Percentiles rank a stretch among this genome's conserved stretches.
phyloP scores from a whole-genome alignment of 1,140 invertebrate genomes.

The Gonatopus flavifemur region DNA sequence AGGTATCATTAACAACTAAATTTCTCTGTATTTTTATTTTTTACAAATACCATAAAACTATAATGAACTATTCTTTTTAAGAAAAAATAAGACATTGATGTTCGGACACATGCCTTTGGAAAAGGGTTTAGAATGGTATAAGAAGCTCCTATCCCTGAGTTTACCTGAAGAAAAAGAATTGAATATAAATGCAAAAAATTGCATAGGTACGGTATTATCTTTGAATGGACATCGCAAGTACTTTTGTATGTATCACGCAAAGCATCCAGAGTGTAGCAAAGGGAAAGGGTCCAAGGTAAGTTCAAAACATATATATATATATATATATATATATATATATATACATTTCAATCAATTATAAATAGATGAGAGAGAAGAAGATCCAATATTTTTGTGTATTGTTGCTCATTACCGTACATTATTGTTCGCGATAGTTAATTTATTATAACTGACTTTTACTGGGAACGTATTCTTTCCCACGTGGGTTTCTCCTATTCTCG shows the following conservation, averaged over 20 bases:
- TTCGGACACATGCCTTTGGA: slow-evolving; percentile 93
- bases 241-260: slow-evolving; percentile 98
- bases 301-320: neutral
- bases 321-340: no score
- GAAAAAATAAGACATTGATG: slow-evolving; percentile 87
- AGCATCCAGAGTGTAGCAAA: slow-evolving; percentile 70
- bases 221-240: slow-evolving; percentile 95
- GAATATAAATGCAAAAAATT: slow-evolving; percentile 94
- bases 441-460: no score
- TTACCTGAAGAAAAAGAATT: slow-evolving; percentile 79
- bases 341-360: no score
- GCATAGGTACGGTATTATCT: slow-evolving; percentile 94
- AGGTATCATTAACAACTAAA: slow-evolving; percentile 61
- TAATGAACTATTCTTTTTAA: slow-evolving; percentile 33
- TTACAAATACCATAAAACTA: neutral
- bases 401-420: no score
- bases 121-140: slow-evolving; percentile 90
- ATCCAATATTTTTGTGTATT: no score
- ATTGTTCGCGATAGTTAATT: no score
- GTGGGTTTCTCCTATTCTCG: no score
- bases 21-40: slow-evolving; percentile 2
- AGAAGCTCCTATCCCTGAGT: slow-evolving; percentile 81
- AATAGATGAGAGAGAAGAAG: no score
- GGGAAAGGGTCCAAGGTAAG: slow-evolving; percentile 62
- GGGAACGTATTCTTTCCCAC: no score